Base-by-base conservation (phyloP, 37 sponge, comb jelly and placozoan genomes). In the Aphrocallistes beatrix region DNA sequence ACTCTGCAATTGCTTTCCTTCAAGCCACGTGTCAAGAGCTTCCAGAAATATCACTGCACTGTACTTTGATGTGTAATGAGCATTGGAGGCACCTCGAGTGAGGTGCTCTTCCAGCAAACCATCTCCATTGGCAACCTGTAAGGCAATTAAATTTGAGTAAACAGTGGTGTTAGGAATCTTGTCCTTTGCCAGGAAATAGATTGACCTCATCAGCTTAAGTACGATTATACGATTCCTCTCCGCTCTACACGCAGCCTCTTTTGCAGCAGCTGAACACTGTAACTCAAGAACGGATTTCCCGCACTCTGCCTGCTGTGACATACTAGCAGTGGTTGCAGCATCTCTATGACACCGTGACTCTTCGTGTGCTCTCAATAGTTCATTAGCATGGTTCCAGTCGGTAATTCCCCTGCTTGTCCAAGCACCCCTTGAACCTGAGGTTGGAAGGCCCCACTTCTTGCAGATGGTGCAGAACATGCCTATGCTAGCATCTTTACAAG, bases 11-110 rank as follows among this genome's bases (percentile, higher is more conserved):
- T 38, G 36, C 25, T 88, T 83, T 40, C 60, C 36, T 0, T 60
- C 81, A 60, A 88, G 13, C 82, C 82, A 86, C 9, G 39, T 23
- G 38, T 37, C 83, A 82, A 82, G 10, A 3, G 83, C 83, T 82
- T 37, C 38, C 9, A 82, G 10, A 30, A 82, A 28, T 16, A 36
- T 19, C 13, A 3, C 32, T 21, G 39, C 37, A 36, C 37, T 17
- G 39, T 17, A 38, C 9, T 36, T 36, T 36, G 83, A 82, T 21
- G 8, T 82, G 39, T 82, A 82, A 3, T 82, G 3, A 36, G 83
- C 38, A 82, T 82, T 82, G 39, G 37, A 37, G 3, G 23, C 39
- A 37, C 75, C 75, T 60, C n/a, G 6, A 19, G 10, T 30, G n/a
- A 30, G 10, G 75, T 60, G 75, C 10, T 60, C 1, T 60, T 60